Conservation (phyloP, 2,797 vertebrate species). For the Rhinoraja longicauda region DNA sequence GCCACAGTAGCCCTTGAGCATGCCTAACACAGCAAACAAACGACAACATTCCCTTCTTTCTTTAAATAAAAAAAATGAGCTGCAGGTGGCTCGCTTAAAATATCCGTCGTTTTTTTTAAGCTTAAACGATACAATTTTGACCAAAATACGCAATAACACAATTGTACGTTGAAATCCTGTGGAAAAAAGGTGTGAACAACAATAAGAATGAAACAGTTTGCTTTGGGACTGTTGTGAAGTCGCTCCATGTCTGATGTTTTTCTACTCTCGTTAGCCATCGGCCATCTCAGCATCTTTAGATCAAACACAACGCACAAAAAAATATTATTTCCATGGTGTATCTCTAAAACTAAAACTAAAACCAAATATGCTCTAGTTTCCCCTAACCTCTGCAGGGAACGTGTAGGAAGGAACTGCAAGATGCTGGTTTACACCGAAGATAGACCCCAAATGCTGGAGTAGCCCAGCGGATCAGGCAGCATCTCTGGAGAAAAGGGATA, state of each 20-base stretch:
- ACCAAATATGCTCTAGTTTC: not conserved
- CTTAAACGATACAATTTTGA: not conserved
- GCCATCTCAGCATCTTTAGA: not conserved
- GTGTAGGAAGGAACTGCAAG: not conserved
- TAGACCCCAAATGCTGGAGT: too few relatives aligned
- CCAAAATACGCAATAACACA: not conserved
- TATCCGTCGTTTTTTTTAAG: not conserved
- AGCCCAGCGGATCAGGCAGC: too few relatives aligned
- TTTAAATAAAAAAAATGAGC: not conserved
- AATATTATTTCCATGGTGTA: too few relatives aligned
- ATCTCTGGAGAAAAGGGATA: too few relatives aligned
- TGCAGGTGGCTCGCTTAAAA: not conserved
- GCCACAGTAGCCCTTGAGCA: too few relatives aligned
- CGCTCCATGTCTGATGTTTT: not conserved
- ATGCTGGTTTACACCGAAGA: too few relatives aligned
- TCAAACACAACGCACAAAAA: not conserved
- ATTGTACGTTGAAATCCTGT: not conserved
- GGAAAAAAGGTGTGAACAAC: not conserved
- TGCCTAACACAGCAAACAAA: not conserved
- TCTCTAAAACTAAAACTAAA: too few relatives aligned
- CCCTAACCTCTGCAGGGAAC: not conserved
- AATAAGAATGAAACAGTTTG: not conserved
- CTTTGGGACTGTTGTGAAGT: not conserved
- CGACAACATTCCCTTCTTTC: not conserved
- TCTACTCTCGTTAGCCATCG: not conserved